A percentile compares a stretch with the other conserved stretches of the same genome.
These are phyloP conservation scores for Scaptodrosophila latifasciaeformis DNA, from an alignment of 2,888 invertebrate species.

Conservation along the genomic window DNA sequence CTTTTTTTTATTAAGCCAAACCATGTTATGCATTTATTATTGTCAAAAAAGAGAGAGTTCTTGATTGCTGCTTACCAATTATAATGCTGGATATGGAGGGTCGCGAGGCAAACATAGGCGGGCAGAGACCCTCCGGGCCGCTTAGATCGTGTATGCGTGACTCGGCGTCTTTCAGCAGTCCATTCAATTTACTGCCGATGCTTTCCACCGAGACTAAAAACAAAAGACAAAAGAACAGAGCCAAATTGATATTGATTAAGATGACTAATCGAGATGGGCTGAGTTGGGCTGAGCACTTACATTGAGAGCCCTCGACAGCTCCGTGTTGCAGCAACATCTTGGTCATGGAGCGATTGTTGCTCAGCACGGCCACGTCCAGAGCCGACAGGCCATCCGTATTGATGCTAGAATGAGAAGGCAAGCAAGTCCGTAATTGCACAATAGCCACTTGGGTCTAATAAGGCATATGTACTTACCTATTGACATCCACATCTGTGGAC, in stretches of 20 bases:
- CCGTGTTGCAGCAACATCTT: constrained; percentile 93
- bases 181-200: constrained; percentile 84
- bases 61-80: constrained; percentile 75
- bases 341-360: constrained; percentile 90
- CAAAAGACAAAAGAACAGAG: not conserved
- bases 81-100: constrained; percentile 78
- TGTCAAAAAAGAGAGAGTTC: too few relatives aligned
- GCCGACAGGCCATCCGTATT: constrained; percentile 93
- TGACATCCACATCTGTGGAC: constrained; percentile 93
- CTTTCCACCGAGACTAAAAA: constrained; percentile 77
- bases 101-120: constrained; percentile 71
- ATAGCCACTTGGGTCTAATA: not conserved
- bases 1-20: too few relatives aligned
- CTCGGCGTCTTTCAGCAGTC: constrained; percentile 88
- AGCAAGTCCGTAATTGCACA: too few relatives aligned
- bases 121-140: constrained; percentile 76
- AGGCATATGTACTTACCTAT: constrained; percentile 82
- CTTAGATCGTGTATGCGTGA: constrained; percentile 87
- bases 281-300: constrained; percentile 75
- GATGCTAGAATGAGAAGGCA: constrained; percentile 79
- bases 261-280: too few relatives aligned
- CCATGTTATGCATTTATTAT: too few relatives aligned
- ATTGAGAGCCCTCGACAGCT: constrained; percentile 88
- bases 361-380: constrained; percentile 93
- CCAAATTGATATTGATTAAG: constrained; percentile 13